Evolutionary conservation across 2,797 vertebrate genomes (phyloP), one percentile per base, ranked within the genome.

Genomic region (Mormyrus hasselquistii): DNA sequence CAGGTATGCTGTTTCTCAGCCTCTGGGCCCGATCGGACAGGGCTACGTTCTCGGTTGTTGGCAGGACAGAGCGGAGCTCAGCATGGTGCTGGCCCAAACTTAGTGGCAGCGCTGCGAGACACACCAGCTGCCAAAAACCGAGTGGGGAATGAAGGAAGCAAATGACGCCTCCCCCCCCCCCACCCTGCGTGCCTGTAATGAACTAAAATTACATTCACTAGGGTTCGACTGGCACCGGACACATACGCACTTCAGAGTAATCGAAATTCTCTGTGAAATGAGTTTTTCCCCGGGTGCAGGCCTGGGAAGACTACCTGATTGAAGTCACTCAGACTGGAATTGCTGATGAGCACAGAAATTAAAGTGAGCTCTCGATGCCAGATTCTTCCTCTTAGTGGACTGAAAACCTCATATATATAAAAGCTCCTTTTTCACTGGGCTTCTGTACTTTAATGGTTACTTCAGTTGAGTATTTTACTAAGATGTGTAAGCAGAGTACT

Each of bases 1-100:
- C 96, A 97, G 97, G 97, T 98, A 96, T 38, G 50, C 52, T 7
- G 5, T 8, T 57, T 22, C 22, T 16, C 87, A 16, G 52, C 16
- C 34, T 59, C 34, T n/a, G 53, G 25, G 50, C 53, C 38, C 4
- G 34, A n/a, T 41, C 6, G 14, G 52, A 87, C 14, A 7, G 41
- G 82, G 22, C 82, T 84, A 47, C 0, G 10, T 16, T 50, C 19
- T 50, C 19, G 7, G 82, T 84, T n/a, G 4, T 1, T 25, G 49
- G 52, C 52, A 53, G 29, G 25, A 41, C 52, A 41, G 85, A n/a
- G 29, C 29, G 19, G 53, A 57, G 38, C 49, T 85, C 41, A 85
- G 41, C 19, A 52, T 16, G 49, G 19, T 29, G 12, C 8, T 49
- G 79, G 79, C 4, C 79, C 79, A n/a, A 9, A 8, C 14, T 6